A percentile compares a stretch with the other conserved stretches of the same genome.
These are phyloP conservation scores for Drosophila nr. medialis DNA, from an alignment of 2,888 invertebrate species.

Conservation along the genomic window DNA sequence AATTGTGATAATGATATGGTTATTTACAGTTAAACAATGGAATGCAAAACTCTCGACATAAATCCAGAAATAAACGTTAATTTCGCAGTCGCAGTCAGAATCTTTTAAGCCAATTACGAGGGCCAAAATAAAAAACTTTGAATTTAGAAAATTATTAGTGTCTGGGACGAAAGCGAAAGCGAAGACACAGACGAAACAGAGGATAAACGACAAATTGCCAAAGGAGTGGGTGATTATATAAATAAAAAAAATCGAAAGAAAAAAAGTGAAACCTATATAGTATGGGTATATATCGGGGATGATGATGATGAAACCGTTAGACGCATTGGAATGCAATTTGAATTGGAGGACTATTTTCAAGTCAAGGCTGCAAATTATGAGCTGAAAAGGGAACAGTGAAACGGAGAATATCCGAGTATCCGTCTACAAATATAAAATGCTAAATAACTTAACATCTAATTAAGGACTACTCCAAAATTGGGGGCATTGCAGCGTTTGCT, in stretches of 20 bases:
- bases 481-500: constrained; percentile 75
- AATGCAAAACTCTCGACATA: constrained; percentile 36
- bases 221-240: constrained; percentile 61
- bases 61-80: constrained; percentile 52
- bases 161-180: constrained; percentile 39
- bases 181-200: constrained; percentile 18
- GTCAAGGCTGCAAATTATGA: constrained; percentile 64
- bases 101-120: constrained; percentile 47
- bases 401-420: constrained; percentile 29
- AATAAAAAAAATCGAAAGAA: neutral
- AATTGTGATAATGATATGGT: constrained; percentile 13
- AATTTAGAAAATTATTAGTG: constrained; percentile 70
- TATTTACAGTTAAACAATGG: constrained; percentile 18
- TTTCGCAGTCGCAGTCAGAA: constrained; percentile 32
- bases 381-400: neutral
- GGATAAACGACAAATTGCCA: constrained; percentile 67
- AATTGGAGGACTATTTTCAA: constrained; percentile 32
- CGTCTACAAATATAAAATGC: constrained; percentile 33
- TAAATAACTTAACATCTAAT: constrained; percentile 78
- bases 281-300: constrained; percentile 7
- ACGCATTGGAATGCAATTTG: constrained; percentile 76
- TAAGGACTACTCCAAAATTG: constrained; percentile 74
- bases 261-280: neutral
- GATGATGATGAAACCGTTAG: constrained; percentile 71
- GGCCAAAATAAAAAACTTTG: constrained; percentile 24